Conservation (phyloP, 2,113 vertebrate species). For the Oxyruncus cristatus region DNA sequence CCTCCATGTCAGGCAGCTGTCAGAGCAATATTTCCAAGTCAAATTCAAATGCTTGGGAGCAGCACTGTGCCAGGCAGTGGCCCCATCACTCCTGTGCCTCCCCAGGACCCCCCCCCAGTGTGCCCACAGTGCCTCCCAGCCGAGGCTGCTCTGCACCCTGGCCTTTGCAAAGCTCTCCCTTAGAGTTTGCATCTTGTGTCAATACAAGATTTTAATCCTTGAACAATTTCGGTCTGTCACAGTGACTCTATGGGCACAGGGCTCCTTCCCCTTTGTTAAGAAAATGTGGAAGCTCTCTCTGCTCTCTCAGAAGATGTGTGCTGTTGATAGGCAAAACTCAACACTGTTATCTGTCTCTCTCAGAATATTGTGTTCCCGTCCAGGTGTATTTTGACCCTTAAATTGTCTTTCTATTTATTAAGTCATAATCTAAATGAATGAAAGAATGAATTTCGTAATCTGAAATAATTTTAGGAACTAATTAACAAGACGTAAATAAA, state of each 20-base stretch:
- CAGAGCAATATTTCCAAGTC: neutral
- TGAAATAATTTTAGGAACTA: neutral
- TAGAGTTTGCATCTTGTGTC: neutral
- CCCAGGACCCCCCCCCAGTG: no score
- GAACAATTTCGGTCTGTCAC: fast-evolving
- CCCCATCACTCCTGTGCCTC: neutral
- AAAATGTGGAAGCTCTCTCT: fast-evolving
- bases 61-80: fast-evolving
- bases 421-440: neutral
- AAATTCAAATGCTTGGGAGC: neutral
- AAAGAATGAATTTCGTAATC: neutral
- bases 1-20: neutral
- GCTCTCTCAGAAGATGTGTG: fast-evolving
- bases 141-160: fast-evolving
- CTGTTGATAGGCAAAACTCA: neutral
- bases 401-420: neutral
- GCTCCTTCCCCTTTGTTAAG: fast-evolving
- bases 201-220: neutral
- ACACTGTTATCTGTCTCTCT: neutral
- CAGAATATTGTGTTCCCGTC: neutral
- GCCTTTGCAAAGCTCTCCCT: fast-evolving
- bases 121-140: fast-evolving
- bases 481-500: neutral
- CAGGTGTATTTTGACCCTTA: neutral
- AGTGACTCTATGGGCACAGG: neutral